Evolutionary conservation across 2,888 invertebrate genomes (phyloP).

Genomic region (Clunio marinus): DNA sequence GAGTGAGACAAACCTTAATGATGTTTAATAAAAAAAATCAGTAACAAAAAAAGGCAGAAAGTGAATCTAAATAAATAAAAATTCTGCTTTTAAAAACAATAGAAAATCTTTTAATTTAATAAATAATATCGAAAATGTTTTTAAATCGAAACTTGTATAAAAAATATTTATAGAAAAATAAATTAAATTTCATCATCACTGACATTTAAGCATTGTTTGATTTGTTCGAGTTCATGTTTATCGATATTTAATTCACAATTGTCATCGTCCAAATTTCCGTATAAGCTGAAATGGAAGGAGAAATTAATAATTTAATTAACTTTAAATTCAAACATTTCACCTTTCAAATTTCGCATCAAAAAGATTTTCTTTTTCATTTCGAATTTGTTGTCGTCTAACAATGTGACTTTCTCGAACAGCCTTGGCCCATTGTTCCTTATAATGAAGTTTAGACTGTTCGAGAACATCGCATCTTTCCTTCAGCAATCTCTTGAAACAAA

Average conservation of each 20-base stretch:
- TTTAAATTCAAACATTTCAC: background rate
- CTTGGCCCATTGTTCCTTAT: constrained; percentile 71
- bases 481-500: constrained; percentile 52
- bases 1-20: constrained; percentile 47
- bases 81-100: too few species aligned
- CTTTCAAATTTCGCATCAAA: background rate
- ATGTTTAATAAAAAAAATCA: constrained; percentile 31
- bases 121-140: too few species aligned
- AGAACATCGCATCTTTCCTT: constrained; percentile 63
- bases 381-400: constrained; percentile 43
- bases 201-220: constrained; percentile 1
- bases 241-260: constrained; percentile 1
- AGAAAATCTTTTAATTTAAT: too few species aligned
- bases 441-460: constrained; percentile 64
- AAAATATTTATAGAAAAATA: background rate
- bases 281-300: background rate
- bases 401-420: constrained; percentile 65
- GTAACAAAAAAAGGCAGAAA: too few species aligned
- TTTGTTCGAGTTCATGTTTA: constrained; percentile 12
- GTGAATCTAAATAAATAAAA: too few species aligned
- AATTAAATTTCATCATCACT: background rate
- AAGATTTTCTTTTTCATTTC: background rate
- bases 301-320: background rate
- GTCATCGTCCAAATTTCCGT: constrained; percentile 4
- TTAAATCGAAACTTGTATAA: background rate